These are phyloP conservation scores for Pseudonaja textilis DNA, from an alignment of 2,113 vertebrate genomes.

Conservation along the genomic window DNA sequence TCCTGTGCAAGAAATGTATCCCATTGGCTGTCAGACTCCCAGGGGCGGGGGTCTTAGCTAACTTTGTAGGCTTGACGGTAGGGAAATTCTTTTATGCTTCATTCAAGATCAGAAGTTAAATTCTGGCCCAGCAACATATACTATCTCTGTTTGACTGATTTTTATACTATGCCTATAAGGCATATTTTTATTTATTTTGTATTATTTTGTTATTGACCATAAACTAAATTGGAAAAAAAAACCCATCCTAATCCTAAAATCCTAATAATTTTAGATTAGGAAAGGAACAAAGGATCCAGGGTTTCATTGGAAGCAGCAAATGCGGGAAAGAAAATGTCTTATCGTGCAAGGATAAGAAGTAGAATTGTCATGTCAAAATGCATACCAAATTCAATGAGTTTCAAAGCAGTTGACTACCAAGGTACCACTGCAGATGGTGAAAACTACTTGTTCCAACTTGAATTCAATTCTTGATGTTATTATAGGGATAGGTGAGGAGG, in stretches of 20 bases:
- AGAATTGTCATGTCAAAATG: neutral
- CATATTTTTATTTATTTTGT: neutral
- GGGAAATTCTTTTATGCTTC: neutral
- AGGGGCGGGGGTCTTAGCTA: too few species aligned
- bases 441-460: neutral
- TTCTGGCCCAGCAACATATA: neutral
- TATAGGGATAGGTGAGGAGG: neutral
- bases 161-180: neutral
- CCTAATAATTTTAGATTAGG: neutral
- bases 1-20: too few species aligned
- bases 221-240: neutral
- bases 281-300: neutral
- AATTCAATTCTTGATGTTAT: neutral
- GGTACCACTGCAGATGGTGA: neutral
- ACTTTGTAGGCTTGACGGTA: neutral
- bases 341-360: neutral
- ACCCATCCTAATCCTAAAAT: neutral
- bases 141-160: neutral
- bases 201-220: neutral
- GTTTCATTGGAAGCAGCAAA: neutral
- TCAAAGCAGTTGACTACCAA: neutral
- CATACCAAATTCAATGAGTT: neutral
- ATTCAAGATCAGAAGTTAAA: neutral
- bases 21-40: too few species aligned
- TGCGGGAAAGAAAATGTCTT: neutral